A percentile compares a stretch with the other conserved stretches of the same genome.
phyloP scores from a whole-genome alignment of 1,140 invertebrate species.

The Mactra quadrangularis region DNA sequence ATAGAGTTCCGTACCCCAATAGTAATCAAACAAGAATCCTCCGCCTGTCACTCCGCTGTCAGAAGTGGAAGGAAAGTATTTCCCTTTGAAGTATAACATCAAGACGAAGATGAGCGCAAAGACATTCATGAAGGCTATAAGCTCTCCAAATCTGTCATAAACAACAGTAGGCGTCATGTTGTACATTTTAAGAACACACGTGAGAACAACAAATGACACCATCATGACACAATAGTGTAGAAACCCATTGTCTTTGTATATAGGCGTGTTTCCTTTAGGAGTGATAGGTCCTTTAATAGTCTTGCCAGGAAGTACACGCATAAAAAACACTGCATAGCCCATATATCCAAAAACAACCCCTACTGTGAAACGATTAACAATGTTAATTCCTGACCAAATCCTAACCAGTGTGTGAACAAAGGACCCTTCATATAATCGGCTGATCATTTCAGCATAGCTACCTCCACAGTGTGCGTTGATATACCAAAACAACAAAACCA shows the following conservation, averaged over 20 bases:
- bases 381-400: slow-evolving; percentile 74
- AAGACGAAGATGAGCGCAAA: slow-evolving; percentile 85
- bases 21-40: slow-evolving; percentile 85
- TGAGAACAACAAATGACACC: slow-evolving; percentile 77
- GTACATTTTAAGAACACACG: slow-evolving; percentile 73
- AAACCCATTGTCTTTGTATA: slow-evolving; percentile 86
- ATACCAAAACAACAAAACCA: slow-evolving; percentile 80
- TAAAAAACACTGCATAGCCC: slow-evolving; percentile 75
- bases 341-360: slow-evolving; percentile 75
- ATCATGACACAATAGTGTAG: slow-evolving; percentile 84
- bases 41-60: slow-evolving; percentile 79
- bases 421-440: slow-evolving; percentile 62
- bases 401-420: slow-evolving; percentile 62
- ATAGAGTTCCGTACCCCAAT: slow-evolving; percentile 87
- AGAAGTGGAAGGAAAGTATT: slow-evolving; percentile 77
- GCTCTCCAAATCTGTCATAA: slow-evolving; percentile 84
- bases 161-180: slow-evolving; percentile 80
- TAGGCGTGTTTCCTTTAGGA: slow-evolving; percentile 84
- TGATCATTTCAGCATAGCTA: slow-evolving; percentile 72
- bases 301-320: slow-evolving; percentile 83
- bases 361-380: slow-evolving; percentile 70
- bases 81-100: slow-evolving; percentile 83
- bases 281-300: slow-evolving; percentile 84
- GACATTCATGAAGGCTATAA: slow-evolving; percentile 85
- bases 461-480: slow-evolving; percentile 75